Percentiles rank a stretch among this genome's conserved stretches.
phyloP scores from a whole-genome alignment of 2,113 vertebrate species.

The Scophthalmus maximus region DNA sequence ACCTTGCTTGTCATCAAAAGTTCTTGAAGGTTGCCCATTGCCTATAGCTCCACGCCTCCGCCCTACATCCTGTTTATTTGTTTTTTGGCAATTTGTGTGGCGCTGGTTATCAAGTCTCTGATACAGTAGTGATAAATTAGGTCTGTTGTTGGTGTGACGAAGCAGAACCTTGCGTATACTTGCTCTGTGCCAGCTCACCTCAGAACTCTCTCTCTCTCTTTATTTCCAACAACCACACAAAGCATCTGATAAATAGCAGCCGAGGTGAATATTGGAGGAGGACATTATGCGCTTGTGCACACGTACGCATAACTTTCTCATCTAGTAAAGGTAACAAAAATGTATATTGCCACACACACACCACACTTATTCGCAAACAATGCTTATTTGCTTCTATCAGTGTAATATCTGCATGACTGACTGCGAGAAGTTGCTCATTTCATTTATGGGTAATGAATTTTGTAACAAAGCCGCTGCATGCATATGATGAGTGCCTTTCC shows the following conservation, averaged over 20 bases:
- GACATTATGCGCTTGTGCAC: slow-evolving; percentile 22
- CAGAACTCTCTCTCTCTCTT: slow-evolving; percentile 20
- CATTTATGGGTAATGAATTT: slow-evolving; percentile 53
- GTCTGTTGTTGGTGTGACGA: slow-evolving; percentile 39
- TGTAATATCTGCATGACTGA: slow-evolving; percentile 52
- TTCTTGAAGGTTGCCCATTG: slow-evolving; percentile 8
- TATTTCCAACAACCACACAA: slow-evolving; percentile 55
- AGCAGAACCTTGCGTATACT: slow-evolving; percentile 42
- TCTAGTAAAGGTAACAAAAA: not conserved
- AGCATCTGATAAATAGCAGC: slow-evolving; percentile 58
- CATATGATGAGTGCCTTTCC: slow-evolving; percentile 44
- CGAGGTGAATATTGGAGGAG: slow-evolving; percentile 61
- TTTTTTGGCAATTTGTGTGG: slow-evolving; percentile 27
- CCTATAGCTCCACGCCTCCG: slow-evolving; percentile 2
- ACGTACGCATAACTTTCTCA: slow-evolving; percentile 1
- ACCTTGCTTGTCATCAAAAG: slow-evolving; percentile 28
- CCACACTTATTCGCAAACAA: slow-evolving; percentile 5
- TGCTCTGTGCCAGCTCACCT: not conserved
- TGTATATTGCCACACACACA: not conserved
- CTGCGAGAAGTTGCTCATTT: slow-evolving; percentile 42
- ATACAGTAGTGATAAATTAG: slow-evolving; percentile 54
- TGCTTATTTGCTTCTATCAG: slow-evolving; percentile 52
- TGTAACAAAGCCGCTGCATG: slow-evolving; percentile 13
- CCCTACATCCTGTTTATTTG: slow-evolving; percentile 22
- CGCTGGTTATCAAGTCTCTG: slow-evolving; percentile 41